These are phyloP conservation scores for Polypedilum vanderplanki DNA, from an alignment of 1,140 invertebrate species.

Conservation along the genomic window DNA sequence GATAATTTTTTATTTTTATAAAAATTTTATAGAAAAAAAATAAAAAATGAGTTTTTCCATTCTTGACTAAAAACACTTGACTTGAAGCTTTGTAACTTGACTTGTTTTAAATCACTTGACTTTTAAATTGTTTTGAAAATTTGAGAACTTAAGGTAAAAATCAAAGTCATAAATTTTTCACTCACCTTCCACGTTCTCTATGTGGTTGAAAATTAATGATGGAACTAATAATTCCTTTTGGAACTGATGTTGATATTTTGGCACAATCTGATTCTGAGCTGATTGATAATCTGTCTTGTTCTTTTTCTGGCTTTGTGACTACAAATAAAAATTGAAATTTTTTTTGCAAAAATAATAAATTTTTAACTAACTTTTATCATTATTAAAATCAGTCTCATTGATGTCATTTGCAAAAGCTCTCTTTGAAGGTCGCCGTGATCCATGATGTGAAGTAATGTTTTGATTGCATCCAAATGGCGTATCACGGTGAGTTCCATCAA, in stretches of 20 bases:
- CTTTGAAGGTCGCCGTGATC: conserved; percentile 18
- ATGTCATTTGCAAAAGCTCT: conserved; percentile 35
- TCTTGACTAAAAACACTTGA: no score
- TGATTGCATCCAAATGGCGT: conserved; percentile 54
- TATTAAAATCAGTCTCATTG: conserved; percentile 40
- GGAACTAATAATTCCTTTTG: conserved; percentile 41
- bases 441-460: conserved; percentile 15
- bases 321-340: conserved; percentile 30
- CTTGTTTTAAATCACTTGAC: no score
- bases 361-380: conserved; percentile 41
- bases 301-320: conserved; percentile 38
- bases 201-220: conserved; percentile 42
- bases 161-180: conserved; percentile 30
- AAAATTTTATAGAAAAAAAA: no score
- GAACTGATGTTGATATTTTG: conserved; percentile 40
- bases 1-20: no score
- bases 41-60: no score
- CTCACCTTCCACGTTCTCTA: conserved; percentile 57
- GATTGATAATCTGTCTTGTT: conserved; percentile 50
- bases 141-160: no score
- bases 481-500: conserved; percentile 84
- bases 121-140: no score
- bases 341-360: no score
- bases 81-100: no score
- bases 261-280: conserved; percentile 62